Base-by-base conservation (phyloP, 2,113 vertebrate species). In the Myiopsitta monachus region DNA sequence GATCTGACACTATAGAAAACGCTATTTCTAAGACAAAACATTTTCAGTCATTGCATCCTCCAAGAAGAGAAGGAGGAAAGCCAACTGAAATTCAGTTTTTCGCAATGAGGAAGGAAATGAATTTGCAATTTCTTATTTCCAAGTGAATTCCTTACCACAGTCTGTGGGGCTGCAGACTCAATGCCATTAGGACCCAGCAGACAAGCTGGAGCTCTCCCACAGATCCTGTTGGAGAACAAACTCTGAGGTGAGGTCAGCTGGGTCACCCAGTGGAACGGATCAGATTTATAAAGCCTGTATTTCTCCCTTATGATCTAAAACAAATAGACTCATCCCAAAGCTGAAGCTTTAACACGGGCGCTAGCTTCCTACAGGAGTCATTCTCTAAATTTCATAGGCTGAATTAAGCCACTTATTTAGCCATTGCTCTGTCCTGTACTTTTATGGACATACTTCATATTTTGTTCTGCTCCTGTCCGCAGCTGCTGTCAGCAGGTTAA, bases 361-460 rank as follows among this genome's bases (percentile, higher is more conserved):
- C 33, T 51, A 73, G 47, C 36, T 74, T 63, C 55, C 46, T 55
- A 12, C 0, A 1, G 61, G 43, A 64, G 11, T 33, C 0, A 0
- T 61, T 46, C n/a, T 63, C 74, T 51, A 31, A 75, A 36, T 63
- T 73, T 36, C 7, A 1, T 41, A 54, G 44, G 27, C 28, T 7
- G 6, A 70, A 62, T 1, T 30, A 39, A 81, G 9, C 10, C 2
- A 0, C 4, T 4, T 49, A 33, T 57, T 84, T 63, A 72, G 21
- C 27, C 28, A 24, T 17, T 0, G 0, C 5, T 75, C 21, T 81
- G 22, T 63, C 55, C 81, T 67, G n/a, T 67, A n/a, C 69, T 78
- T 78, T 72, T 28, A 87, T 78, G 55, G 70, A 87, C 6, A 10
- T 9, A 28, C 28, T 84, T 89, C 41, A 10, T 62, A 21, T 67